phyloP scores from a whole-genome alignment of 2,113 vertebrate species.

The Chaetodon auriga region DNA sequence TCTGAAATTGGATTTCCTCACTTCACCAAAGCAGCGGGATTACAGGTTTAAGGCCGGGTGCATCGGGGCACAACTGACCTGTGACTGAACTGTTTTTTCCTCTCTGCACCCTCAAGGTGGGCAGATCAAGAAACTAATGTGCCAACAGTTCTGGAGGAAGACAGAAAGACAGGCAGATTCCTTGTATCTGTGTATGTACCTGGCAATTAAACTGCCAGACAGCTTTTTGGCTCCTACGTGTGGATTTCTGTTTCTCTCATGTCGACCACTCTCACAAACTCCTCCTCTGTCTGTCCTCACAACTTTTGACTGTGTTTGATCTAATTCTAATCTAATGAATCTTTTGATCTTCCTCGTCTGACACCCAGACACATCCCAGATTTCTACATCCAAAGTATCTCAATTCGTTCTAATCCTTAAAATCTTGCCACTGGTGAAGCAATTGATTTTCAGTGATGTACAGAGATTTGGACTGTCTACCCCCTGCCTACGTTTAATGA shows the following conservation, averaged over 20 bases:
- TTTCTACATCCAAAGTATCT: constrained; percentile 63
- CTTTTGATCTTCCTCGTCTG: constrained; percentile 71
- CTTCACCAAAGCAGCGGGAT: constrained; percentile 75
- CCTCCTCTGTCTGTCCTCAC: constrained; percentile 54
- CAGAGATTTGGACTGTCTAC: constrained; percentile 46
- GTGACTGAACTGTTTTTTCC: constrained; percentile 64
- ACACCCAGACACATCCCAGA: constrained; percentile 62
- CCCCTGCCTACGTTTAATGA: constrained; percentile 46
- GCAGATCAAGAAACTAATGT: constrained; percentile 35
- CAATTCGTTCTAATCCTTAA: constrained; percentile 66
- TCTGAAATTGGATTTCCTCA: constrained; percentile 84
- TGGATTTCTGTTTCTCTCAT: constrained; percentile 47
- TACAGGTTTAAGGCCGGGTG: constrained; percentile 61
- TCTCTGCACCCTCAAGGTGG: constrained; percentile 45
- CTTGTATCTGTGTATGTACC: constrained; percentile 28
- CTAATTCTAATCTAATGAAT: constrained; percentile 69
- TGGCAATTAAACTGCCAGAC: constrained; percentile 57
- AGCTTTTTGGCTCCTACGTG: constrained; percentile 36
- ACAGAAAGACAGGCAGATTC: constrained; percentile 1
- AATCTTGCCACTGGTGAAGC: constrained; percentile 55
- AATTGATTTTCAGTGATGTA: constrained; percentile 58
- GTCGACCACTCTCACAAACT: constrained; percentile 50
- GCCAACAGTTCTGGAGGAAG: constrained; percentile 20
- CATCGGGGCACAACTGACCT: constrained; percentile 66
- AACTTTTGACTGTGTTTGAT: constrained; percentile 73